Base-by-base conservation (phyloP, 2,113 vertebrate species). In the Laticauda laticaudata region DNA sequence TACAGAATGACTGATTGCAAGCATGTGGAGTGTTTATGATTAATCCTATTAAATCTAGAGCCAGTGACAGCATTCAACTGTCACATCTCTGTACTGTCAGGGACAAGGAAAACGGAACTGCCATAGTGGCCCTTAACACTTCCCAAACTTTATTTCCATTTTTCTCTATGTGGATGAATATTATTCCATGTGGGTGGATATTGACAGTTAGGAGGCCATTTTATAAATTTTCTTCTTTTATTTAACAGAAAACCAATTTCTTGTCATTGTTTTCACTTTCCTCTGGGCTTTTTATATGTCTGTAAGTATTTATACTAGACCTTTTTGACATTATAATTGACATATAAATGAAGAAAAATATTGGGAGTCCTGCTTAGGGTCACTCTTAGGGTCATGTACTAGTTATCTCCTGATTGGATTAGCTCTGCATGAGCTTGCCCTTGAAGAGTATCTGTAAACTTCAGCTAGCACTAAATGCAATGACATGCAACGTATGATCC, bases 31-130 rank as follows among this genome's bases (percentile, higher is more conserved):
- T 94, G 93, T 34, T 94, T 81, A 91, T 90, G 92, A 86, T 93
- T 45, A 95, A 81, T 92, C 91, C 24, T 88, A 88, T 94, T 93
- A 55, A 93, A 95, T 92, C 53, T 48, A 55, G 8, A 91, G 1
- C 75, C 14, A 81, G 2, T 56, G 90, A 57, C 51, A 90, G 39
- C 75, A 87, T n/a, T 90, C 43, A 20, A 55, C 51, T 64, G 34
- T 56, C 86, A 86, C 29, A 90, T 87, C 24, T 39, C 2, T 59
- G 85, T 69, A 9, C 69, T 94, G 88, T 91, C 12, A 2, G 51
- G 92, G 2, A 12, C 18, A 92, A 89, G 88, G 9, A 26, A 91
- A 12, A 87, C 93, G 75, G 20, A 87, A 54, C 0, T 59, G 93
- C 1, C 26, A 86, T 1, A 45, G 29, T 5, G 15, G 11, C 2